phyloP scores from a whole-genome alignment of 2,797 vertebrate species.

The Lophotriccus pileatus region DNA sequence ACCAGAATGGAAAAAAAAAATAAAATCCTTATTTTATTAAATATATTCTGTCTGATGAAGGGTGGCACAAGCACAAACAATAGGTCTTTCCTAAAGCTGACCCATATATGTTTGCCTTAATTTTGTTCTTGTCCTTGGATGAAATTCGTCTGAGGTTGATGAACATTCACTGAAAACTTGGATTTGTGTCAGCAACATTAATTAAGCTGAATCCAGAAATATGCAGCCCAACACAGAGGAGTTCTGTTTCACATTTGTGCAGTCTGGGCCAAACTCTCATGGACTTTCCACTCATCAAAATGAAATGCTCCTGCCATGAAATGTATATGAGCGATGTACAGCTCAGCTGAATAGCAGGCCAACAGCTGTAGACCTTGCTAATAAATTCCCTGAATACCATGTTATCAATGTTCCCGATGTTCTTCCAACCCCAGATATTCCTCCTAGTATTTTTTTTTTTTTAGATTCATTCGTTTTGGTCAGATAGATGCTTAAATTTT shows the following conservation, averaged over 20 bases:
- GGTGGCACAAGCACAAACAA: neutral
- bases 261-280: constrained; percentile 12
- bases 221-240: constrained; percentile 32
- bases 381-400: constrained; percentile 57
- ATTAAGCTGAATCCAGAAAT: constrained; percentile 54
- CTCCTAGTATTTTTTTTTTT: neutral
- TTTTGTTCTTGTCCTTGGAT: neutral
- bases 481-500: neutral
- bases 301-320: constrained; percentile 48
- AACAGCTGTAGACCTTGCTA: constrained; percentile 59
- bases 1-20: neutral
- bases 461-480: neutral
- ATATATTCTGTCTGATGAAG: neutral
- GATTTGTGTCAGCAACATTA: constrained; percentile 49
- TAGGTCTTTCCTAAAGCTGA: neutral
- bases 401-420: constrained; percentile 28
- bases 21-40: neutral
- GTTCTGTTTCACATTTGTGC: constrained; percentile 41
- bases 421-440: neutral
- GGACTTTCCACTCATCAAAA: constrained; percentile 46
- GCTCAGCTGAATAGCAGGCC: constrained; percentile 33
- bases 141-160: constrained; percentile 17
- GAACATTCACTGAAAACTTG: constrained; percentile 31
- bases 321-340: constrained; percentile 33
- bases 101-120: neutral